phyloP scores from a whole-genome alignment of 2,888 invertebrate species.

The Steromphala cineraria region DNA sequence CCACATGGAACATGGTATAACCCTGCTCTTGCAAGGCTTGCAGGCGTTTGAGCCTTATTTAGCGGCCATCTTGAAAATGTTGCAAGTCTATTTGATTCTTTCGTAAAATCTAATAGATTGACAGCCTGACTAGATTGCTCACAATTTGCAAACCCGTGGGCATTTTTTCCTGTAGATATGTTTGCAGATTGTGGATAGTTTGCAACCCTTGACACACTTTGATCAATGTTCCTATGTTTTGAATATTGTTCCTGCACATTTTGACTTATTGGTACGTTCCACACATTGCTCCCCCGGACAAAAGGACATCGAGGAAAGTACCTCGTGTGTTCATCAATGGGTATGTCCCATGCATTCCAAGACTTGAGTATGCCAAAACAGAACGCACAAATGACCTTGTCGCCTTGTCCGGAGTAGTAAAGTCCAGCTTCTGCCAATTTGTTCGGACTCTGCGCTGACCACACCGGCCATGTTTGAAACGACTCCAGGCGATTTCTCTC shows the following conservation, averaged over 20 bases:
- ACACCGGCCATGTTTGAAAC: neutral
- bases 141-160: neutral
- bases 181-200: neutral
- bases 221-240: constrained; percentile 6
- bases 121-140: too few species aligned
- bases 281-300: constrained; percentile 75
- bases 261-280: constrained; percentile 11
- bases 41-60: neutral
- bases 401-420: constrained; percentile 84
- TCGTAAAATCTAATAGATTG: neutral
- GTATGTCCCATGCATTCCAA: constrained; percentile 91
- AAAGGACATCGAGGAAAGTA: constrained; percentile 91
- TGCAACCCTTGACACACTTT: too few species aligned
- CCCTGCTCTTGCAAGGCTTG: neutral
- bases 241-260: neutral
- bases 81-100: neutral
- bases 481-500: neutral
- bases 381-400: constrained; percentile 92
- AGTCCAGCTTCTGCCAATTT: constrained; percentile 90
- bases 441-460: constrained; percentile 11
- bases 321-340: constrained; percentile 93
- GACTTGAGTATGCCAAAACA: constrained; percentile 93
- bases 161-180: neutral
- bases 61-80: neutral
- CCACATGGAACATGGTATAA: neutral